A percentile compares a stretch with the other conserved stretches of the same genome.
These are phyloP conservation scores for Poeciliopsis retropinna DNA, from an alignment of 2,113 vertebrate genomes.

Conservation along the genomic window DNA sequence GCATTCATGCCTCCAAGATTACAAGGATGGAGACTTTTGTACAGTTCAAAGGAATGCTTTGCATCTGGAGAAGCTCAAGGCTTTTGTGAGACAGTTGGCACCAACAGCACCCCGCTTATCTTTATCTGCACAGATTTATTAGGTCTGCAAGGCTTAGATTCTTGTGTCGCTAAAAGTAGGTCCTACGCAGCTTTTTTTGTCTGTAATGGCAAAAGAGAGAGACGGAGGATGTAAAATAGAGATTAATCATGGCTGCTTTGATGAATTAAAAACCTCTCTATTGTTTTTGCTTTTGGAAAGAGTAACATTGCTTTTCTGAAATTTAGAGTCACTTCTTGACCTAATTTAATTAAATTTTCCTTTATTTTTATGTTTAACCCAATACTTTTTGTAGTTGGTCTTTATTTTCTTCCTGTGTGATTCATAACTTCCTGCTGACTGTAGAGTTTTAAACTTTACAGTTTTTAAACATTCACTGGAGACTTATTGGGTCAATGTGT, in stretches of 20 bases:
- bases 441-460: neutral
- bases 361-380: neutral
- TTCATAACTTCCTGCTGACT: neutral
- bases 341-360: too few species aligned
- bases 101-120: constrained; percentile 7
- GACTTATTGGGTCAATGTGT: neutral
- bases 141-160: constrained; percentile 31
- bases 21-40: neutral
- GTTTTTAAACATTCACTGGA: neutral
- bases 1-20: neutral
- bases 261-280: neutral
- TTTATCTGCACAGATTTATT: constrained; percentile 56
- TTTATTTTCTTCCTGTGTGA: neutral
- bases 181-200: constrained; percentile 3
- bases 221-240: too few species aligned
- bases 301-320: too few species aligned
- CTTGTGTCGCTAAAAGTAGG: constrained; percentile 11
- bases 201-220: neutral
- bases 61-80: constrained; percentile 36
- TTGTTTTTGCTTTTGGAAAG: neutral
- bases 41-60: constrained; percentile 45
- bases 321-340: too few species aligned
- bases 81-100: constrained; percentile 53
- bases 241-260: neutral
- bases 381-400: too few species aligned